Conservation (phyloP, 2,888 invertebrate species). For the Drosophila falleni region DNA sequence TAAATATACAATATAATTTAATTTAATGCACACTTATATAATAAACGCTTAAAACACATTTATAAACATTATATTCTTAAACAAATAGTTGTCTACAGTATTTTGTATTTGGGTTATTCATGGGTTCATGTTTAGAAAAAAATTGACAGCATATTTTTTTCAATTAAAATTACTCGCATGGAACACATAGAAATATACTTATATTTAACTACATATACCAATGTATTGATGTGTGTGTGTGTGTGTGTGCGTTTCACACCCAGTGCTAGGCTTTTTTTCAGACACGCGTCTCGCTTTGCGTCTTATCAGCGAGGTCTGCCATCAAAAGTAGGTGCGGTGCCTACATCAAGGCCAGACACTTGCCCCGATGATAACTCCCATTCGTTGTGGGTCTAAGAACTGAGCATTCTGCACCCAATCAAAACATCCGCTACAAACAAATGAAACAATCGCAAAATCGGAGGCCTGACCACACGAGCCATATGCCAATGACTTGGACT, state of each 20-base stretch:
- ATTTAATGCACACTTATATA: conserved; percentile 23
- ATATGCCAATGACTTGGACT: conserved; percentile 53
- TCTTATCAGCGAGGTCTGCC: conserved; percentile 41
- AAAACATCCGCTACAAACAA: conserved; percentile 66
- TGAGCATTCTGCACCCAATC: conserved; percentile 31
- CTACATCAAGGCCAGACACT: conserved; percentile 45
- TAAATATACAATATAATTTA: conserved; percentile 39
- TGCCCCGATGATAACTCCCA: conserved; percentile 34
- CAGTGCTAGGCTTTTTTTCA: neutral
- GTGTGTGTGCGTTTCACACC: conserved; percentile 21
- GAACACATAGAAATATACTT: conserved; percentile 63
- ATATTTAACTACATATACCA: conserved; percentile 14
- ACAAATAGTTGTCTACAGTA: conserved; percentile 14
- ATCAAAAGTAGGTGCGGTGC: conserved; percentile 42
- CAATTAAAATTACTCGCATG: conserved; percentile 47
- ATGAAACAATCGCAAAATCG: conserved; percentile 27
- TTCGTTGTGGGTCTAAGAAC: neutral
- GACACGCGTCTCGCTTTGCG: conserved; percentile 23
- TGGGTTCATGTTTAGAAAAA: conserved; percentile 33
- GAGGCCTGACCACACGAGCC: conserved; percentile 67
- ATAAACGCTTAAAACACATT: conserved; percentile 49
- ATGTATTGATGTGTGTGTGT: conserved; percentile 5
- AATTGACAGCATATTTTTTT: conserved; percentile 70
- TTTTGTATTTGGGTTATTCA: conserved; percentile 9
- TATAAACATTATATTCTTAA: conserved; percentile 13